Evolutionary conservation across 2,888 invertebrate species (phyloP).

Genomic region (Ommatoiulus sabulosus): DNA sequence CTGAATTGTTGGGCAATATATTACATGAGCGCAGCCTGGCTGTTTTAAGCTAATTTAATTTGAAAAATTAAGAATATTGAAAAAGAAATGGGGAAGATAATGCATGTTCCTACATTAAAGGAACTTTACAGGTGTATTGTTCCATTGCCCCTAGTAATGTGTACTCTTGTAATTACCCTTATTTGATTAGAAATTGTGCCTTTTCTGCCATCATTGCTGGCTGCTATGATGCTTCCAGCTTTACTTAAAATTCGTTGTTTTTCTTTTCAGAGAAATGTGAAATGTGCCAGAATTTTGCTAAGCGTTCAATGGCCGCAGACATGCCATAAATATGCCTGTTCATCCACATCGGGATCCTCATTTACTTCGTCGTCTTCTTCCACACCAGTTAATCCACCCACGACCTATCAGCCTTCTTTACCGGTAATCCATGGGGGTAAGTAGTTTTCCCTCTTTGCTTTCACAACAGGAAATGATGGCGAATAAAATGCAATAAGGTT

Average conservation of each 20-base stretch:
- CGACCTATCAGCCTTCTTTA: constrained; percentile 5
- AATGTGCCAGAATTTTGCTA: background rate
- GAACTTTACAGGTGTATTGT: background rate
- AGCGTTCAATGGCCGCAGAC: background rate
- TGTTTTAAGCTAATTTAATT: too few species aligned
- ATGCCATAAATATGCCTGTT: constrained; percentile 3
- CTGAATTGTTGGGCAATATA: too few species aligned
- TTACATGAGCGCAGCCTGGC: too few species aligned
- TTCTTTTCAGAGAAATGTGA: background rate
- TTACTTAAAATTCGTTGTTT: background rate
- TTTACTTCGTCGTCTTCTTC: background rate
- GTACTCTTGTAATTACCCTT: background rate
- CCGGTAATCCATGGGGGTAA: constrained; percentile 11
- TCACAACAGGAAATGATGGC: background rate
- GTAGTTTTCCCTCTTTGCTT: background rate
- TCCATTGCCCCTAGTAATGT: background rate
- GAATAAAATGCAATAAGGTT: too few species aligned
- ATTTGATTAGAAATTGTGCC: too few species aligned
- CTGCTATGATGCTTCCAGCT: background rate
- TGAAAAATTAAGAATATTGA: too few species aligned
- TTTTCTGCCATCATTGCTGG: background rate
- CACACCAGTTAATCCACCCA: constrained; percentile 3
- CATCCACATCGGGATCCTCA: background rate
- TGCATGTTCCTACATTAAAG: too few species aligned
- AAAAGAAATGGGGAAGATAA: too few species aligned